phyloP scores from a whole-genome alignment of 1,140 invertebrate species.

The Atopsyche davidsoni region DNA sequence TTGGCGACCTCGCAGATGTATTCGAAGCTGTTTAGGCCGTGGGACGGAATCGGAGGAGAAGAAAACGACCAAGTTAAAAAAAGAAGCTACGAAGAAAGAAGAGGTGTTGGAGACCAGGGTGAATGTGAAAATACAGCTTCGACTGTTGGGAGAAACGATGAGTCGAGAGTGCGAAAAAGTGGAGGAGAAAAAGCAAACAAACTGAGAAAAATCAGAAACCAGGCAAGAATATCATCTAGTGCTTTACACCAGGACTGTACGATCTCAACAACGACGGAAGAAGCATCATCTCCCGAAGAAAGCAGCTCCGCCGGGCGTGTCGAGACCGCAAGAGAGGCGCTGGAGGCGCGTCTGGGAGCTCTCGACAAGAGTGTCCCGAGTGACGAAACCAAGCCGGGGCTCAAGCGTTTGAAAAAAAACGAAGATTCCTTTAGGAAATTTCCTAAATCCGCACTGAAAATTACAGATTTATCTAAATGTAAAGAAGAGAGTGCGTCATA shows the following conservation, averaged over 20 bases:
- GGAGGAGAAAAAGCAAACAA: constrained; percentile 39
- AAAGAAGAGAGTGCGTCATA: no score
- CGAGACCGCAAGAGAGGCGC: no score
- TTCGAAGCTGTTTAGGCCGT: constrained; percentile 44
- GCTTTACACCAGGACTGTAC: constrained; percentile 47
- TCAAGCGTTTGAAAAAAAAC: no score
- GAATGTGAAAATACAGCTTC: not conserved
- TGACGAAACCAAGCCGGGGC: no score
- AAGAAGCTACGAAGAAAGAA: constrained; percentile 27
- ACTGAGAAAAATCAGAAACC: constrained; percentile 42
- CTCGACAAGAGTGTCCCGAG: no score
- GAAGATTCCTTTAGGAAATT: no score
- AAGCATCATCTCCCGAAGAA: constrained; percentile 21
- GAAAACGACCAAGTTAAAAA: constrained; percentile 40
- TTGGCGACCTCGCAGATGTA: constrained; percentile 20
- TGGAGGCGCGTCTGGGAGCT: no score
- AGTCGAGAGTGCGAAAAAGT: constrained; percentile 6
- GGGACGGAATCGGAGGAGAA: constrained; percentile 38
- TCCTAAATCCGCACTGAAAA: no score
- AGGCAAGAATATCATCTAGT: constrained; percentile 34
- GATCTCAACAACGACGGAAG: constrained; percentile 47
- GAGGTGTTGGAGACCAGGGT: not conserved
- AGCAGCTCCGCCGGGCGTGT: not conserved
- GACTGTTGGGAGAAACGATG: not conserved
- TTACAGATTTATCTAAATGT: no score